phyloP scores from a whole-genome alignment of 2,797 vertebrate genomes.

The Moxostoma hubbsi region DNA sequence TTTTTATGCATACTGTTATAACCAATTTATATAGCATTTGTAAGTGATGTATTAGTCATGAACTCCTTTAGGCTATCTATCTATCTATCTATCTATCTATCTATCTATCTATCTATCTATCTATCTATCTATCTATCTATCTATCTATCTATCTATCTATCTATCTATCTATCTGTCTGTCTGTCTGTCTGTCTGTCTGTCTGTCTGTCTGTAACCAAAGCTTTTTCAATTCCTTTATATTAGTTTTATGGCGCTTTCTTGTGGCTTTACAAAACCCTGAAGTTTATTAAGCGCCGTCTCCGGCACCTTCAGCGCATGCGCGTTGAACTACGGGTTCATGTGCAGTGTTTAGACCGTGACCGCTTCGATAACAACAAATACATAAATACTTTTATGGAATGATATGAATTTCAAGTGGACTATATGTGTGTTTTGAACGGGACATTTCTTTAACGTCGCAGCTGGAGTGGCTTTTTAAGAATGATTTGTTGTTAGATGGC shows the following conservation, averaged over 20 bases:
- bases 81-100: background rate
- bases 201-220: background rate
- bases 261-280: background rate
- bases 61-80: background rate
- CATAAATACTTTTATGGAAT: background rate
- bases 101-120: too few relatives aligned
- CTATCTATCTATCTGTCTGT: too few relatives aligned
- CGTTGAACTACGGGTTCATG: background rate
- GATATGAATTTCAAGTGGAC: background rate
- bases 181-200: too few relatives aligned
- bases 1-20: background rate
- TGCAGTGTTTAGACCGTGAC: too few relatives aligned
- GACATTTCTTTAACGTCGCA: background rate
- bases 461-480: background rate
- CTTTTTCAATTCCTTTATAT: background rate
- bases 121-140: too few relatives aligned
- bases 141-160: too few relatives aligned
- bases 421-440: background rate
- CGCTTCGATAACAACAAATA: background rate
- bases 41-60: too few relatives aligned
- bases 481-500: background rate
- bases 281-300: background rate
- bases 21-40: too few relatives aligned
- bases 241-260: conserved; percentile 1
- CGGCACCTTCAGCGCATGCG: conserved; percentile 16